Conservation (phyloP, 2,888 invertebrate species). For the Ectropis crepuscularia region DNA sequence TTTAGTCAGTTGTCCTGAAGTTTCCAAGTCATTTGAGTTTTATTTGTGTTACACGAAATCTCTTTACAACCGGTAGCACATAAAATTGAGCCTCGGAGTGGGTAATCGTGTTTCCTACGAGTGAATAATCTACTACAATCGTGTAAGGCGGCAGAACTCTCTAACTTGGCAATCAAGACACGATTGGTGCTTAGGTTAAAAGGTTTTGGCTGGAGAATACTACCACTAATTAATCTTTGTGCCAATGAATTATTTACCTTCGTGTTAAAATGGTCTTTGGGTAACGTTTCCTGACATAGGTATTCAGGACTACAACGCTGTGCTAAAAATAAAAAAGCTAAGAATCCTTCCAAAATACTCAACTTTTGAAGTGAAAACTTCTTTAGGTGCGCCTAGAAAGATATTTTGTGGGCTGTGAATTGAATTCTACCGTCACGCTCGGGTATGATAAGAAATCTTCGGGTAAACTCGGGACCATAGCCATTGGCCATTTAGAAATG, state of each 20-base stretch:
- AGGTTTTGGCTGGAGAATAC: constrained; percentile 32
- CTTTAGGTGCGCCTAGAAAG: too few relatives aligned
- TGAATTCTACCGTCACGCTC: too few relatives aligned
- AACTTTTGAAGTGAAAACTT: too few relatives aligned
- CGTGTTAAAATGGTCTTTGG: constrained; percentile 26
- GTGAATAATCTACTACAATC: constrained; percentile 2
- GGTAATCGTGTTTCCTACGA: constrained; percentile 10
- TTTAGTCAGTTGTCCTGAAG: constrained; percentile 11
- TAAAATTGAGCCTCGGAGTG: constrained; percentile 13
- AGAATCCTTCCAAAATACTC: constrained; percentile 14
- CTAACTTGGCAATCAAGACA: constrained; percentile 25
- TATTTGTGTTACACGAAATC: constrained; percentile 10
- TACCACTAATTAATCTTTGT: constrained; percentile 35
- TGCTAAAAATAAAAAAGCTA: constrained; percentile 10
- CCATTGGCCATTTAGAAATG: too few relatives aligned
- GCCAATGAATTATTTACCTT: constrained; percentile 37
- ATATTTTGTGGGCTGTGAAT: too few relatives aligned
- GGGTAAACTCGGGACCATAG: too few relatives aligned
- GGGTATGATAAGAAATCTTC: too few relatives aligned
- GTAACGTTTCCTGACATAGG: constrained; percentile 15
- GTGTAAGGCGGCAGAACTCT: constrained; percentile 9
- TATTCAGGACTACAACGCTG: constrained; percentile 7
- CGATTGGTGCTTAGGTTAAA: constrained; percentile 35
- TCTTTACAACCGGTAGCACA: constrained; percentile 10
- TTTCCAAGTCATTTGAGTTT: constrained; percentile 17